phyloP scores from a whole-genome alignment of 2,888 invertebrate genomes.

The Belgica antarctica region DNA sequence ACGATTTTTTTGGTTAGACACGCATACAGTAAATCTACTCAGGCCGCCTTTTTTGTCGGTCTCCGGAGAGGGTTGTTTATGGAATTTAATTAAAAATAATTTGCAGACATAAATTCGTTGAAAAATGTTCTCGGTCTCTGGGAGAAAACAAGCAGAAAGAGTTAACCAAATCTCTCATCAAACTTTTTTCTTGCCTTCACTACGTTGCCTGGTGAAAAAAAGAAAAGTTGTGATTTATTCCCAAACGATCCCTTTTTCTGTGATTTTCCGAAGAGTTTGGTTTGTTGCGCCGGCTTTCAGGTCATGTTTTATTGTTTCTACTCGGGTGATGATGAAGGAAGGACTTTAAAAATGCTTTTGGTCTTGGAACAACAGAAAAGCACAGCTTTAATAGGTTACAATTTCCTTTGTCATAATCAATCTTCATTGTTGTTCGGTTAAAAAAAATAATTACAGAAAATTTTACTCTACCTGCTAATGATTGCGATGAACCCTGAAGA shows the following conservation, averaged over 20 bases:
- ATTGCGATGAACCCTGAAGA: conserved; percentile 41
- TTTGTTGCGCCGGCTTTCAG: conserved; percentile 21
- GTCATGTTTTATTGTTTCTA: conserved; percentile 37
- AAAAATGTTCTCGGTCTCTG: neutral
- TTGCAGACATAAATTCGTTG: conserved; percentile 37
- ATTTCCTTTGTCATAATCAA: conserved; percentile 8
- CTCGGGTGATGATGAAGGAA: no score
- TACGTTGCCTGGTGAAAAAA: conserved; percentile 21
- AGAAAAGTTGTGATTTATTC: conserved; percentile 43
- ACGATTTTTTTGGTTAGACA: conserved; percentile 10
- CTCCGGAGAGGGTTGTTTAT: conserved; percentile 38
- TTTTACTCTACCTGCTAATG: conserved; percentile 24
- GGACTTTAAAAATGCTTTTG: no score
- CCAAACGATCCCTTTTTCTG: conserved; percentile 12
- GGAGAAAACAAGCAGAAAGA: conserved; percentile 8
- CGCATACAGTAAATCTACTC: conserved; percentile 29
- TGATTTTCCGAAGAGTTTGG: neutral
- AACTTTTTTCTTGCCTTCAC: conserved; percentile 14
- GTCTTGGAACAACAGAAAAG: no score
- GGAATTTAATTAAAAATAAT: conserved; percentile 43
- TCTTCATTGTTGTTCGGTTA: conserved; percentile 12
- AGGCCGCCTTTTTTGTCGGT: neutral
- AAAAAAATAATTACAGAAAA: conserved; percentile 6
- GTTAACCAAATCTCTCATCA: conserved; percentile 19
- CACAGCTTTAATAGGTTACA: neutral